Base-by-base conservation (phyloP, 2,797 vertebrate genomes). In the Hippoglossus hippoglossus region DNA sequence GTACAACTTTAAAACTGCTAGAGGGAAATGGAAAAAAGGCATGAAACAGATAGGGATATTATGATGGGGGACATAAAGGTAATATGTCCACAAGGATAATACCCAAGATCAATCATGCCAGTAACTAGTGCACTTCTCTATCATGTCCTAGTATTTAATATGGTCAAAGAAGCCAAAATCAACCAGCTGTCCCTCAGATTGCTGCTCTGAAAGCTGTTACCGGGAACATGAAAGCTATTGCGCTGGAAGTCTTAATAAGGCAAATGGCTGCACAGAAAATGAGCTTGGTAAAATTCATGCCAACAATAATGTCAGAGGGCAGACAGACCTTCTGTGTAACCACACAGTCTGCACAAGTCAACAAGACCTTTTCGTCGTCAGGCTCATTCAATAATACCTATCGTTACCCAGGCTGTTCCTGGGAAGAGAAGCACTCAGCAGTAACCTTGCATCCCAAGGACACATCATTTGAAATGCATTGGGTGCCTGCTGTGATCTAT, bases 381-480 rank as follows among this genome's bases (percentile, higher is more conserved):
- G 73, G 67, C 59, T 61, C 64, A 51, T 83, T 81, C 74, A 79
- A 65, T 83, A 86, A 83, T 67, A 79, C 77, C 76, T 67, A 75
- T 63, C 77, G 72, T 86, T 79, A 74, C 78, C 73, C 55, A 39
- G 75, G 24, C 59, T 56, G 73, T 69, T 84, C 59, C 64, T 67
- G 19, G 71, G 71, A 31, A 10, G 46, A 53, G 67, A 60, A 72
- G 76, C 75, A 81, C 70, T 88, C 71, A 25, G 80, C 79, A 83
- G 77, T 92, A 87, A 93, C 93, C 91, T 93, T 91, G 89, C 79
- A 88, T 90, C 76, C 79, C 90, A 94, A 94, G 93, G 91, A 92
- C 91, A 91, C 82, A 86, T 87, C 79, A 91, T 93, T 94, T 93
- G 88, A 93, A 94, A 94, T 93, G 90, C 92, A 93, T 92, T 93